phyloP scores from a whole-genome alignment of 1,140 invertebrate species.

The Zaprionus lachaisei region DNA sequence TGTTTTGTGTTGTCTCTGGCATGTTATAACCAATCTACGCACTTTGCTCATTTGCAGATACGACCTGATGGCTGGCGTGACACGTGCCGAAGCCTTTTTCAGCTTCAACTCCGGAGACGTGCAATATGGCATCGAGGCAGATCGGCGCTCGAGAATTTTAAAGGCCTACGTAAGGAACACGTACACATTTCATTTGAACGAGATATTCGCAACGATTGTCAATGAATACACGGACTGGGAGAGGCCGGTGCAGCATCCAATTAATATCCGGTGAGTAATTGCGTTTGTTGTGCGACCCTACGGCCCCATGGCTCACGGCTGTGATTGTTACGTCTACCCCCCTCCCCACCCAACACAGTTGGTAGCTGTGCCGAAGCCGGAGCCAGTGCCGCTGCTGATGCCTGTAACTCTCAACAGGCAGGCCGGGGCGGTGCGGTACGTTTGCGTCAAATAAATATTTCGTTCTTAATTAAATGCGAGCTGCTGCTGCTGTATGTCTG shows the following conservation, averaged over 20 bases:
- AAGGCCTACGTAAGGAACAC: slow-evolving; percentile 97
- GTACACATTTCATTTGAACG: slow-evolving; percentile 93
- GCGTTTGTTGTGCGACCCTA: slow-evolving; percentile 65
- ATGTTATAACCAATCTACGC: slow-evolving; percentile 30
- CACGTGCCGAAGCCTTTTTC: slow-evolving; percentile 93
- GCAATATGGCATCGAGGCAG: slow-evolving; percentile 95
- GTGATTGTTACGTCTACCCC: slow-evolving; percentile 2
- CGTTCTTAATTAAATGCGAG: slow-evolving; percentile 79
- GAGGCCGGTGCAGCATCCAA: slow-evolving; percentile 95
- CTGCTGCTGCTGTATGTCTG: slow-evolving; percentile 11
- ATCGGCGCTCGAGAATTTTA: slow-evolving; percentile 94
- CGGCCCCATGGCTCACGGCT: slow-evolving; percentile 4
- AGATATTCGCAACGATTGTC: slow-evolving; percentile 94
- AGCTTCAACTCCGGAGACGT: slow-evolving; percentile 96
- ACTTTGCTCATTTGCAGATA: slow-evolving; percentile 86
- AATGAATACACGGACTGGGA: slow-evolving; percentile 99
- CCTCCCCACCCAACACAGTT: no score
- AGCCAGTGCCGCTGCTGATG: neutral
- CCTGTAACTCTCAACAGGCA: neutral
- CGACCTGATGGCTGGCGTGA: slow-evolving; percentile 97
- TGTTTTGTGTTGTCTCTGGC: neutral
- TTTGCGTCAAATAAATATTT: slow-evolving; percentile 73
- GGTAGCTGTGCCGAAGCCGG: neutral
- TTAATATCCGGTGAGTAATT: slow-evolving; percentile 90
- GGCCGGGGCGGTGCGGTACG: slow-evolving; percentile 2